Evolutionary conservation across 2,113 vertebrate species (phyloP), one percentile per base, ranked within the genome.

Genomic region (Hepsetus odoe): DNA sequence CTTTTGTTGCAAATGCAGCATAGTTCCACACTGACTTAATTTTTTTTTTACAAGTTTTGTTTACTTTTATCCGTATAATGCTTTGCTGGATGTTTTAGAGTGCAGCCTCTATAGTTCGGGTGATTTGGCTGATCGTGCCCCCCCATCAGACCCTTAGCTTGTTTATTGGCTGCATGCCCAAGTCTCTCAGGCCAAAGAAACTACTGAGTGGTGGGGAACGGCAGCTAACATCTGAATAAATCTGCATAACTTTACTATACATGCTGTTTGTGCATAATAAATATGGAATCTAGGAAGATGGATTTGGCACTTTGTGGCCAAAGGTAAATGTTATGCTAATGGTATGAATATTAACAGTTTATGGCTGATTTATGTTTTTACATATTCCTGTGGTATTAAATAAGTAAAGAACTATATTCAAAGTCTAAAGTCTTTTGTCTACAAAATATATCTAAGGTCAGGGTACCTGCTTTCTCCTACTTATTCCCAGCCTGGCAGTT

Each of bases 141-240:
- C 32, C 40, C 38, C n/a, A 22, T 20, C 2, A 46, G 51, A 71
- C 55, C 76, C 42, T 55, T 44, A 12, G 40, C 55, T 49, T 77
- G 75, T 74, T 82, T 74, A 62, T 28, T 72, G 64, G 55, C 64
- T 30, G 28, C 20, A 62, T 61, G 35, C 46, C 38, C 2, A 33
- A 40, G 26, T 28, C 79, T 62, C 64, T 24, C 59, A 68, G 79
- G 55, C 65, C 42, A 70, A 33, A 75, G 16, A 80, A 75, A 51
- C 53, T 53, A 49, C 40, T 69, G 53, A 61, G 59, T 70, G 53
- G 42, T 49, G n/a, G 24, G 32, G 51, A 24, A 67, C 6, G 0
- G 56, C 18, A 13, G 53, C 28, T 26, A 44, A 80, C 58, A 80
- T 75, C 22, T 51, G 42, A 75, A 80, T 80, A 53, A 5, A 75